A percentile compares a stretch with the other conserved stretches of the same genome.
phyloP scores from a whole-genome alignment of 2,113 vertebrate species.

The Propithecus coquereli region DNA sequence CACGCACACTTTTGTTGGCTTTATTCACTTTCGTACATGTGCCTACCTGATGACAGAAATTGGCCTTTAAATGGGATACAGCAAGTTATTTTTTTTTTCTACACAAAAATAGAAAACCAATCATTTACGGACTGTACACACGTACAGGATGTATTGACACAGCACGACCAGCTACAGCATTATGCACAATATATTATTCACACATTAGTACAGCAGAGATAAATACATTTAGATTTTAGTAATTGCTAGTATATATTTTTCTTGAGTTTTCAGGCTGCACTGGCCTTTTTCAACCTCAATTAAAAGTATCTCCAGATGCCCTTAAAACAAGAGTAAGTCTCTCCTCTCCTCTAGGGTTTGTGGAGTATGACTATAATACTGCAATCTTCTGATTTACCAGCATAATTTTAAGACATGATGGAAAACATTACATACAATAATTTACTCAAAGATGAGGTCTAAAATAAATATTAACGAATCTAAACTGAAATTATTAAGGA shows the following conservation, averaged over 20 bases:
- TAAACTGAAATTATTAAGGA: background rate
- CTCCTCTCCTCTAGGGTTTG: background rate
- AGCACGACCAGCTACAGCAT: background rate
- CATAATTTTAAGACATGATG: background rate
- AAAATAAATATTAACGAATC: conserved; percentile 21
- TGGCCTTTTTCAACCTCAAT: background rate
- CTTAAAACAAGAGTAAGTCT: background rate
- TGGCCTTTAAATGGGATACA: conserved; percentile 29
- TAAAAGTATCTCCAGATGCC: background rate
- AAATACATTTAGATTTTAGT: conserved; percentile 37
- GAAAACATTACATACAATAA: conserved; percentile 22
- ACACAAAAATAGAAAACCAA: conserved; percentile 60
- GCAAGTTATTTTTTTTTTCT: conserved; percentile 10
- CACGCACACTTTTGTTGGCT: background rate
- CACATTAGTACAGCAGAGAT: conserved; percentile 31
- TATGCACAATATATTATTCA: conserved; percentile 29
- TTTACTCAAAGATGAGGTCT: background rate
- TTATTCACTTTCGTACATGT: conserved; percentile 25
- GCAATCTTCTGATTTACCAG: background rate
- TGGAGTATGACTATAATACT: conserved; percentile 16
- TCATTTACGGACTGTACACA: conserved; percentile 39
- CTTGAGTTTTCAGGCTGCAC: conserved; percentile 27
- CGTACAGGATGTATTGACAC: conserved; percentile 22
- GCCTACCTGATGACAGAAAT: background rate
- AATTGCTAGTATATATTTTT: conserved; percentile 38